A percentile compares a stretch with the other conserved stretches of the same genome.
Conservation (phyloP, 1,140 invertebrate genomes). For the Platyura marginata region DNA sequence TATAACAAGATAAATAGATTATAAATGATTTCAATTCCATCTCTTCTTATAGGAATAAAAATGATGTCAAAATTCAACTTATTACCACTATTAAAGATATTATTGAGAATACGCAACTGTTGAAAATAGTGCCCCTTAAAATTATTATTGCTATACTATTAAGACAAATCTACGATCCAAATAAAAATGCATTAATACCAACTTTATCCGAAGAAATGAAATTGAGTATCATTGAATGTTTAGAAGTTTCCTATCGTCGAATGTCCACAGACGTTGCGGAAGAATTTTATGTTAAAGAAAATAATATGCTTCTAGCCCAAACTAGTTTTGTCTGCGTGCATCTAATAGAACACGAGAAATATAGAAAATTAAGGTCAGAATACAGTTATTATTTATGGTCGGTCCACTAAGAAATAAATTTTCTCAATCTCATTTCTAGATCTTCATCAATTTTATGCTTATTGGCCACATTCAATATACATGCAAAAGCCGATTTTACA, state of each 20-base stretch:
- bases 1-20: neutral
- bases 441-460: constrained; percentile 12
- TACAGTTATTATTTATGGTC: too few relatives aligned
- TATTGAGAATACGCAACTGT: constrained; percentile 11
- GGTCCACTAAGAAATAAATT: too few relatives aligned
- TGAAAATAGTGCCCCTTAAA: constrained; percentile 12
- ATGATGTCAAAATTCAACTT: constrained; percentile 14
- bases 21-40: neutral
- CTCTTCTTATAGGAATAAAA: constrained; percentile 14
- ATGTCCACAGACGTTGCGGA: constrained; percentile 8
- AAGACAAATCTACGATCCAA: constrained; percentile 13
- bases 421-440: too few relatives aligned
- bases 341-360: neutral
- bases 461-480: constrained; percentile 16
- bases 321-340: neutral
- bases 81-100: constrained; percentile 13
- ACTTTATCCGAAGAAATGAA: constrained; percentile 21
- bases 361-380: neutral
- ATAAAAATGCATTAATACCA: constrained; percentile 6
- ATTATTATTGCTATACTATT: constrained; percentile 15
- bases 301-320: neutral
- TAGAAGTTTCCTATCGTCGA: constrained; percentile 3
- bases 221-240: neutral
- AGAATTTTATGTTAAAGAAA: neutral
- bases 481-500: constrained; percentile 14